These are phyloP conservation scores for Carcharodon carcharias DNA, from an alignment of 2,797 vertebrate genomes.

Conservation along the genomic window DNA sequence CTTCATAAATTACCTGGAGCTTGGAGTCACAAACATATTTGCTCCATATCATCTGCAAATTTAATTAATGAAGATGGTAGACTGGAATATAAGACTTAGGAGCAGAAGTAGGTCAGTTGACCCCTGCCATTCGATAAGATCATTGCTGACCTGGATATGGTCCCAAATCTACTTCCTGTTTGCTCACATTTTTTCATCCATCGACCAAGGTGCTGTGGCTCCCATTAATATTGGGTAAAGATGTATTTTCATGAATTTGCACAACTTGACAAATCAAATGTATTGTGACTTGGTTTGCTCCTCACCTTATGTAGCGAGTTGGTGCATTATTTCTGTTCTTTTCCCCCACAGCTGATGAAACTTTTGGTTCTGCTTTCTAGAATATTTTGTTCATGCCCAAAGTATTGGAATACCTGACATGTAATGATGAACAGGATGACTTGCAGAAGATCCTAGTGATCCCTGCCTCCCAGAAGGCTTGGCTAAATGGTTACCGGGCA, in stretches of 20 bases:
- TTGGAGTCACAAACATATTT: not conserved
- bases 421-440: constrained; percentile 51
- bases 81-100: too few relatives aligned
- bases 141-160: too few relatives aligned
- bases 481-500: constrained; percentile 59
- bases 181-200: not conserved
- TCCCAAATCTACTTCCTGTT: too few relatives aligned
- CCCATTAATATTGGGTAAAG: not conserved
- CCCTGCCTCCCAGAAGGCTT: constrained; percentile 54
- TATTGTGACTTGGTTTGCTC: not conserved
- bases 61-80: too few relatives aligned
- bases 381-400: constrained; percentile 64
- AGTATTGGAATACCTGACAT: constrained; percentile 73
- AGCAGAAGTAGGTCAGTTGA: too few relatives aligned
- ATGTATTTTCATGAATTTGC: not conserved
- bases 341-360: not conserved
- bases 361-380: constrained; percentile 49
- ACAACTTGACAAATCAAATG: not conserved
- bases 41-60: too few relatives aligned
- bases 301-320: not conserved
- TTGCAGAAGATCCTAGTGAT: constrained; percentile 64
- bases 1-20: not conserved
- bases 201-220: not conserved
- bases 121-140: too few relatives aligned
- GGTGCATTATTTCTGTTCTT: not conserved